Percentiles rank a stretch among this genome's conserved stretches.
Evolutionary conservation across 2,113 vertebrate genomes (phyloP).

Genomic region (Calcarius ornatus): DNA sequence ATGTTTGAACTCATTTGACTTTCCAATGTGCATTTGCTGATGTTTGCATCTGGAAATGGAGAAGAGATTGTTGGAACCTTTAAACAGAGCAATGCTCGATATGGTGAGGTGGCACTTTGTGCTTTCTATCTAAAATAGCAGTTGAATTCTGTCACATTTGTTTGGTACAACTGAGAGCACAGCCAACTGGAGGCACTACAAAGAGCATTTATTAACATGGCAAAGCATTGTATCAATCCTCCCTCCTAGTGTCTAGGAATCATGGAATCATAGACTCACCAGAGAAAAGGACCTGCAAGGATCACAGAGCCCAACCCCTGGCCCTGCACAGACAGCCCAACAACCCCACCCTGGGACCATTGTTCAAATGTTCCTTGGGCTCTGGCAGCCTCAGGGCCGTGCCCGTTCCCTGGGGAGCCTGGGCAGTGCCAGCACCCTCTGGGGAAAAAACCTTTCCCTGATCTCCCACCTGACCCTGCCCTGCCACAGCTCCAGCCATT

Average conservation of each 20-base stretch:
- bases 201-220: background rate
- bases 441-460: background rate
- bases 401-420: background rate
- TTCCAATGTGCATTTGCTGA: background rate
- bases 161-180: background rate
- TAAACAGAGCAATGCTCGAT: background rate
- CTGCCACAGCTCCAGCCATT: background rate
- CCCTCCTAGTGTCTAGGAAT: background rate
- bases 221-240: background rate
- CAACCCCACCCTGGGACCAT: rapidly evolving
- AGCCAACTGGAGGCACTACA: background rate
- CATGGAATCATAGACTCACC: background rate
- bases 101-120: background rate
- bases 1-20: background rate
- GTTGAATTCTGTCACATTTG: background rate
- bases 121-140: background rate
- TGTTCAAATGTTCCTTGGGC: rapidly evolving
- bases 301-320: rapidly evolving
- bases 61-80: background rate
- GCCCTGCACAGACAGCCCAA: background rate
- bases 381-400: background rate
- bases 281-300: background rate
- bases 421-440: background rate
- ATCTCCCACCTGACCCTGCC: rapidly evolving
- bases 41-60: background rate